phyloP scores from a whole-genome alignment of 23 tunicate genomes.

The Ciona savignyi region DNA sequence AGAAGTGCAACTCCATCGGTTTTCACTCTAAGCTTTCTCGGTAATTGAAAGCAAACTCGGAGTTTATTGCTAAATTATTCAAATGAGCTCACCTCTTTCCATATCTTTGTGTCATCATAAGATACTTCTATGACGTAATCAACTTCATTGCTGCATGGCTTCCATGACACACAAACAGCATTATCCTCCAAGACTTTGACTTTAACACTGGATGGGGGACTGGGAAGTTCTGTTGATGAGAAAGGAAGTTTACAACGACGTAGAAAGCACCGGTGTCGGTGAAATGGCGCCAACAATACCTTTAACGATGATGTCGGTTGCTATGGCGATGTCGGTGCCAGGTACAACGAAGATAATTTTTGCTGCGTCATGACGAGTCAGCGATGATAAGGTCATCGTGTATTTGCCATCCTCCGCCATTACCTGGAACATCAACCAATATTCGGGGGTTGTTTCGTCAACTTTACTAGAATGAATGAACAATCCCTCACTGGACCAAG shows the following conservation, averaged over 20 bases:
- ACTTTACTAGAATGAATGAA: no score
- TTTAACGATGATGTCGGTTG: constrained; percentile 10
- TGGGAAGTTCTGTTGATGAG: constrained; percentile 8
- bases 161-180: constrained; percentile 6
- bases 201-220: background rate
- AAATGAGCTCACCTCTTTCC: constrained; percentile 18
- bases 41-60: background rate
- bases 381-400: constrained; percentile 4
- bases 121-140: constrained; percentile 9
- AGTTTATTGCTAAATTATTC: background rate
- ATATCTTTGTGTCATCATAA: constrained; percentile 3
- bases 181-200: background rate
- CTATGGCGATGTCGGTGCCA: background rate
- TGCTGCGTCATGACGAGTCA: constrained; percentile 9
- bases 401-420: constrained; percentile 12
- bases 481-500: no score
- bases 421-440: no score
- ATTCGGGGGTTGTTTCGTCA: no score
- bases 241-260: constrained; percentile 1
- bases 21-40: no score
- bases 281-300: no score
- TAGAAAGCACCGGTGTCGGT: background rate
- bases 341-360: constrained; percentile 17
- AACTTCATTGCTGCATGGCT: background rate
- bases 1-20: no score